These are phyloP conservation scores for Acipenser transmontanus DNA, from an alignment of 2,797 vertebrate species.

Conservation along the genomic window DNA sequence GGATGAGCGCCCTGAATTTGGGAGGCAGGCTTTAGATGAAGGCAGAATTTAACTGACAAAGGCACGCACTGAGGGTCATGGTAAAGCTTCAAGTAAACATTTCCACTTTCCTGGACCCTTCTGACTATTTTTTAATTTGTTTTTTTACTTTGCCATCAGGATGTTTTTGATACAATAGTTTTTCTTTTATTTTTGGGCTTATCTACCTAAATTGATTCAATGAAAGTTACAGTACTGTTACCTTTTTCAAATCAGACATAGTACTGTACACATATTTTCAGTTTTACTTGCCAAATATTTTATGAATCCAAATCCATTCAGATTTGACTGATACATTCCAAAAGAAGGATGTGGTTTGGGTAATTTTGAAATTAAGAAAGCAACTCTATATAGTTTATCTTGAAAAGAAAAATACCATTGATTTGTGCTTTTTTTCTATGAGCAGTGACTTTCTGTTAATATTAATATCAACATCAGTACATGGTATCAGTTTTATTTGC, in stretches of 20 bases:
- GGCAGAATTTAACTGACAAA: too few relatives aligned
- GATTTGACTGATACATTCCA: slow-evolving; percentile 1
- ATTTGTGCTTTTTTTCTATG: too few relatives aligned
- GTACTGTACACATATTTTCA: background rate
- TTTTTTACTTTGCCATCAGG: background rate
- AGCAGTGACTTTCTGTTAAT: too few relatives aligned
- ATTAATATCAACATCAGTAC: too few relatives aligned
- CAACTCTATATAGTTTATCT: too few relatives aligned
- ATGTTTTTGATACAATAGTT: background rate
- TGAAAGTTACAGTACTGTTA: too few relatives aligned
- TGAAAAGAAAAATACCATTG: too few relatives aligned
- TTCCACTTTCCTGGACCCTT: background rate
- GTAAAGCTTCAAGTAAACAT: background rate
- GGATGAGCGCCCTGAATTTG: too few relatives aligned
- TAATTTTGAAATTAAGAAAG: too few relatives aligned
- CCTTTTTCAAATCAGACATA: background rate
- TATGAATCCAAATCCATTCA: background rate
- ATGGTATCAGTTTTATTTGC: too few relatives aligned
- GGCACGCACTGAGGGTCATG: background rate
- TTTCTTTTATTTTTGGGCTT: background rate
- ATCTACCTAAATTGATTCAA: background rate
- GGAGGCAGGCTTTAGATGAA: too few relatives aligned
- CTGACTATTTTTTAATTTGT: background rate
- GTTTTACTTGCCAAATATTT: background rate
- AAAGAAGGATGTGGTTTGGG: background rate